Evolutionary conservation across 2,888 invertebrate genomes (phyloP).

Genomic region (Camptogramma bilineatum): DNA sequence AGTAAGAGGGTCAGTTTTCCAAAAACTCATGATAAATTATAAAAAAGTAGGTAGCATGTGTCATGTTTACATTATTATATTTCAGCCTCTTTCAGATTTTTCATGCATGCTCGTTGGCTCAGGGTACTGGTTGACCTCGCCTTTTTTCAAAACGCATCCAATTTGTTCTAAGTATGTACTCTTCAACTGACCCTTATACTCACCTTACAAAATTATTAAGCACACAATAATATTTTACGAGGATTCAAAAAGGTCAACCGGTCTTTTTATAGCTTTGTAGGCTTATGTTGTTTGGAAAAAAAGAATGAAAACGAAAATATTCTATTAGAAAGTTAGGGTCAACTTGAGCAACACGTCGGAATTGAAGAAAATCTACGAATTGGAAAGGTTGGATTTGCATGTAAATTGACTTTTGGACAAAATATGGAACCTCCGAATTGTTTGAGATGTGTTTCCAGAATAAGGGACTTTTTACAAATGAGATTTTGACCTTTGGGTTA

Average conservation of each 20-base stretch:
- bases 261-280: neutral
- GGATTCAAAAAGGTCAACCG: neutral
- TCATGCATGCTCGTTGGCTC: too few relatives aligned
- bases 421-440: constrained; percentile 1
- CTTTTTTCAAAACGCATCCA: neutral
- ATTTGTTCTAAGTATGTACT: neutral
- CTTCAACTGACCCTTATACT: neutral
- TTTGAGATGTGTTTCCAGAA: neutral
- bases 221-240: neutral
- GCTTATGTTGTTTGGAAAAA: neutral
- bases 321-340: neutral
- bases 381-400: constrained; percentile 12
- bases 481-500: neutral
- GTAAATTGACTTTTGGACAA: constrained; percentile 11
- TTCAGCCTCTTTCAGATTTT: too few relatives aligned
- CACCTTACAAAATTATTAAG: neutral
- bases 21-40: too few relatives aligned
- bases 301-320: neutral
- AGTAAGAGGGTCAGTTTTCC: too few relatives aligned
- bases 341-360: neutral
- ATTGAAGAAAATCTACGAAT: neutral
- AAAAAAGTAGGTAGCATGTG: too few relatives aligned
- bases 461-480: neutral
- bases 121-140: too few relatives aligned
- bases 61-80: too few relatives aligned